phyloP scores from a whole-genome alignment of 2,888 invertebrate genomes.

The Heliconius ethilla region DNA sequence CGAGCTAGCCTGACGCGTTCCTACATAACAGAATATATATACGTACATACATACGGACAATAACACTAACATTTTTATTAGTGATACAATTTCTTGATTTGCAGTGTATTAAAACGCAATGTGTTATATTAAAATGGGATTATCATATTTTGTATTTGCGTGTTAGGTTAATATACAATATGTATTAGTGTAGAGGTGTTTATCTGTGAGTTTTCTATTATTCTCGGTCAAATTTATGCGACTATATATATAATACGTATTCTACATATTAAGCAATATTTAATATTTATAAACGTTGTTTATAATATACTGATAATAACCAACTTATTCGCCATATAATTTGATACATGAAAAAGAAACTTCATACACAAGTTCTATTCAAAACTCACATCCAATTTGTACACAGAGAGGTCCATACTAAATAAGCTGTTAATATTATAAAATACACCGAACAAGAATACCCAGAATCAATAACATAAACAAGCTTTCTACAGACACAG shows the following conservation, averaged over 20 bases:
- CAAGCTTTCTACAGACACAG: neutral
- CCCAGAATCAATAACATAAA: constrained; percentile 7
- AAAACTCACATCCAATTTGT: neutral
- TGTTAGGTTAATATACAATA: neutral
- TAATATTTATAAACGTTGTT: neutral
- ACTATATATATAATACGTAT: too few relatives aligned
- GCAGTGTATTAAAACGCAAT: neutral
- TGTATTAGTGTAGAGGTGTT: constrained; percentile 6
- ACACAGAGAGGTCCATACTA: neutral
- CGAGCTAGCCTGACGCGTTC: constrained; percentile 48
- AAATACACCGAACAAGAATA: constrained; percentile 1
- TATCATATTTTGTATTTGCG: neutral
- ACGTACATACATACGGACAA: constrained; percentile 15
- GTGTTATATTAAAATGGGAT: neutral
- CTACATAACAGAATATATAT: constrained; percentile 3
- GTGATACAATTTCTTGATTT: neutral
- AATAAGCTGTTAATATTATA: neutral
- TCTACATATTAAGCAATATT: too few relatives aligned
- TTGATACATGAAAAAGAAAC: neutral
- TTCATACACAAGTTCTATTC: neutral
- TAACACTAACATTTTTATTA: constrained; percentile 3
- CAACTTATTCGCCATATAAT: too few relatives aligned
- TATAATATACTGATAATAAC: too few relatives aligned
- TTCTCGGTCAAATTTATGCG: neutral
- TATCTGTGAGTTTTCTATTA: neutral